These are phyloP conservation scores for Noctilio leporinus DNA, from an alignment of 2,113 vertebrate genomes.

Conservation along the genomic window DNA sequence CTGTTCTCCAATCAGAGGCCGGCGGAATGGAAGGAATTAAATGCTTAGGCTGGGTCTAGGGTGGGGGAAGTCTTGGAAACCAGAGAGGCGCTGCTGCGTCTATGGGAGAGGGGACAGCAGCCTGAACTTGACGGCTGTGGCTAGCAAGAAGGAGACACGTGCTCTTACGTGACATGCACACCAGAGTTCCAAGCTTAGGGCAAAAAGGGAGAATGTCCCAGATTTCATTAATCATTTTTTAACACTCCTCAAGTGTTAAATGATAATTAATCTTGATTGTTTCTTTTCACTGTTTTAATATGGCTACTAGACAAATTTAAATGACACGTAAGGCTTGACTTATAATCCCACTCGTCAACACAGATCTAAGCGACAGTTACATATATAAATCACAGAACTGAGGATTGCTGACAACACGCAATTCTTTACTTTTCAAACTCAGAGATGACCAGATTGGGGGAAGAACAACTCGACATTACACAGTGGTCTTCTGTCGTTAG, in stretches of 20 bases:
- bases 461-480: background rate
- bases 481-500: background rate
- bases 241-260: background rate
- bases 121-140: background rate
- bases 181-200: background rate
- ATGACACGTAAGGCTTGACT: background rate
- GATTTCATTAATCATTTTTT: background rate
- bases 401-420: background rate
- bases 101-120: background rate
- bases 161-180: background rate
- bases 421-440: background rate
- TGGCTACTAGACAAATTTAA: background rate
- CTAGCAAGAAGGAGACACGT: background rate
- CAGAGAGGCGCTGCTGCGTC: background rate
- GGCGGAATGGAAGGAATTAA: background rate
- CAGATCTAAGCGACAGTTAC: background rate
- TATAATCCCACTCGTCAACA: background rate
- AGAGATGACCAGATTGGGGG: background rate
- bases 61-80: background rate
- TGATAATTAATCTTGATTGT: background rate
- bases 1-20: background rate
- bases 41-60: background rate
- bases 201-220: background rate
- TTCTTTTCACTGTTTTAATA: background rate
- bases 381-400: background rate